Conservation (phyloP, 2,797 vertebrate species). For the Arrhamphus sclerolepis region DNA sequence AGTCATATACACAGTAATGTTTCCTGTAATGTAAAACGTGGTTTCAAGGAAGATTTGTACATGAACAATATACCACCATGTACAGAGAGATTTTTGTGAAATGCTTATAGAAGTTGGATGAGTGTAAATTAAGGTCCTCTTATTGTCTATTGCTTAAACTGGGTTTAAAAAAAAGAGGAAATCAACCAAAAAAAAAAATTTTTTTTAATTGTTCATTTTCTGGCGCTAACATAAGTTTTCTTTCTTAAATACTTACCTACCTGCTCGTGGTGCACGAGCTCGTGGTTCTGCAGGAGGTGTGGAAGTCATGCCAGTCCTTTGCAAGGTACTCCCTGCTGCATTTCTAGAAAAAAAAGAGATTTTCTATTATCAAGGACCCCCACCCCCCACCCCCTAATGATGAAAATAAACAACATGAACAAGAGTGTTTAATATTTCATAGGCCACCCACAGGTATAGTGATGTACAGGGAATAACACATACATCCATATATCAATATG, state of each 20-base stretch:
- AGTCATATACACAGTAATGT: too few species aligned
- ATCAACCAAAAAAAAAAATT: too few species aligned
- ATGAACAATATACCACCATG: too few species aligned
- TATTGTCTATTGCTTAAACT: too few species aligned
- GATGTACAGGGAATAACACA: slow-evolving; percentile 60
- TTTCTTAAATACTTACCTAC: slow-evolving; percentile 61
- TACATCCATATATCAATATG: slow-evolving; percentile 50
- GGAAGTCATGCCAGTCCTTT: slow-evolving; percentile 56
- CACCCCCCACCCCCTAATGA: slow-evolving; percentile 67
- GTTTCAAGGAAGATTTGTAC: too few species aligned
- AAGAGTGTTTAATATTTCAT: slow-evolving; percentile 76
- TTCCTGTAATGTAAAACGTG: too few species aligned
- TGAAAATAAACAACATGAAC: slow-evolving; percentile 75
- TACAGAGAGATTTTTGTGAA: too few species aligned
- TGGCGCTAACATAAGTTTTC: slow-evolving; percentile 8
- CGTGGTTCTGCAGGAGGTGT: slow-evolving; percentile 48
- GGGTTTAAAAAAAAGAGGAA: too few species aligned
- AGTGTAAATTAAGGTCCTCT: too few species aligned
- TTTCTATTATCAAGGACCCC: slow-evolving; percentile 67
- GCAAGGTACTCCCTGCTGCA: slow-evolving; percentile 55
- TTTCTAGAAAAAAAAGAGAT: slow-evolving; percentile 57
- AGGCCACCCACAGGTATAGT: slow-evolving; percentile 71
- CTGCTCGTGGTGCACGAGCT: slow-evolving; percentile 51
- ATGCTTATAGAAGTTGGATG: too few species aligned
- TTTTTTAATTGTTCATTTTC: too few species aligned